Conservation (phyloP, 2,113 vertebrate species). For the Gavia stellata region DNA sequence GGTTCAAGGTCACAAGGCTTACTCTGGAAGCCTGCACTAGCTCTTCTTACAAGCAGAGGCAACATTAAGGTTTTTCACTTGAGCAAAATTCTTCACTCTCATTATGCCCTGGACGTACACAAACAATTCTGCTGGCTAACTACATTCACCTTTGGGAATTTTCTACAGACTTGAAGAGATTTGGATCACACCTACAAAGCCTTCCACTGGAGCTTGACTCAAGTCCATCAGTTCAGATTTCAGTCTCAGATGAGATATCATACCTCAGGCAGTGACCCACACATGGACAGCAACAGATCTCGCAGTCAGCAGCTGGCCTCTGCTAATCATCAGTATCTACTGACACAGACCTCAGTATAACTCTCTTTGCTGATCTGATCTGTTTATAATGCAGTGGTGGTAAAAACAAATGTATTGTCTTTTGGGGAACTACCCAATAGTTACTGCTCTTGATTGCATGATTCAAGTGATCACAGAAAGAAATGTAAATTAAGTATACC, state of each 20-base stretch:
- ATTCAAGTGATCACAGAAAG: background rate
- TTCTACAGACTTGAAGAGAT: background rate
- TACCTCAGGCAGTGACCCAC: background rate
- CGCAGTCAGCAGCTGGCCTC: background rate
- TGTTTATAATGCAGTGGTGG: background rate
- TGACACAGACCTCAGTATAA: background rate
- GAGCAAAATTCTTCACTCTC: background rate
- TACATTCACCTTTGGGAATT: background rate
- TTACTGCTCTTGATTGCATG: background rate
- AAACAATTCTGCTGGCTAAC: background rate
- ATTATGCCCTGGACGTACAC: background rate
- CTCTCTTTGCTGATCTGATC: background rate
- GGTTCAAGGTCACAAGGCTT: background rate
- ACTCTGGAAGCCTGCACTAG: background rate
- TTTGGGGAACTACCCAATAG: background rate
- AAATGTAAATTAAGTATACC: background rate
- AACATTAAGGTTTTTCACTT: background rate
- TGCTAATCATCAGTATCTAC: background rate
- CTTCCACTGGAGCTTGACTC: background rate
- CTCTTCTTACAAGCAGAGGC: background rate
- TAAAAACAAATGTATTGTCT: background rate
- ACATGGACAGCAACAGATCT: background rate
- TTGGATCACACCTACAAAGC: background rate
- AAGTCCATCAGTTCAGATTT: background rate
- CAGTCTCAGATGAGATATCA: background rate